A percentile compares a stretch with the other conserved stretches of the same genome.
Conservation (phyloP, 2,797 vertebrate species). For the Hoplostethus atlanticus region DNA sequence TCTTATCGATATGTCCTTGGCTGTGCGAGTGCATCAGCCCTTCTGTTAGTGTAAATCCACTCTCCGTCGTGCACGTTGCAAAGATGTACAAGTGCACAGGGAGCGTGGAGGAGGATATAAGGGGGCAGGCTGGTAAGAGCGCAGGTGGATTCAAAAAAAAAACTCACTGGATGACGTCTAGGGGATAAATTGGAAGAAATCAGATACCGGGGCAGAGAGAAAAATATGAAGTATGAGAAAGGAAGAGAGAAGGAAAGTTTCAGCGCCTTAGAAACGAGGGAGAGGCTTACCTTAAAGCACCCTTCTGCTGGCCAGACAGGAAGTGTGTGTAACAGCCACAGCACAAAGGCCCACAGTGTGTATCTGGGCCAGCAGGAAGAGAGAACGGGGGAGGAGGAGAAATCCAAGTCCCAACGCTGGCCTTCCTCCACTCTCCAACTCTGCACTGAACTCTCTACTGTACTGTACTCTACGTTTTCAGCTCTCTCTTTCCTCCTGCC, state of each 20-base stretch:
- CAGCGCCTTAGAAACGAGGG: slow-evolving; percentile 30
- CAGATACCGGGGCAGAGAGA: neutral
- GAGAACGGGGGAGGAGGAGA: slow-evolving; percentile 59
- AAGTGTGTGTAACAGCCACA: slow-evolving; percentile 73
- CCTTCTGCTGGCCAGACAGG: slow-evolving; percentile 75
- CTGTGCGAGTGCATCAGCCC: slow-evolving; percentile 61
- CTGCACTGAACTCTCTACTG: slow-evolving; percentile 39
- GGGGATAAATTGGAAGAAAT: neutral
- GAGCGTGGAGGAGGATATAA: slow-evolving; percentile 6
- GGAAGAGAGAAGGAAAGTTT: slow-evolving; percentile 37
- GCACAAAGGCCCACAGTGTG: slow-evolving; percentile 80
- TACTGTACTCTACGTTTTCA: slow-evolving; percentile 28
- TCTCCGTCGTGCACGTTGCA: slow-evolving; percentile 68
- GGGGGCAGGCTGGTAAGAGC: neutral
- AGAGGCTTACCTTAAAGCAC: slow-evolving; percentile 79
- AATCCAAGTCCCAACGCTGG: slow-evolving; percentile 71
- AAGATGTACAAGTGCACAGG: slow-evolving; percentile 37
- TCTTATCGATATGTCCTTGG: slow-evolving; percentile 81
- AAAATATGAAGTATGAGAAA: slow-evolving; percentile 13
- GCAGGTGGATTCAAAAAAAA: slow-evolving; percentile 7
- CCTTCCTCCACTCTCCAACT: slow-evolving; percentile 47
- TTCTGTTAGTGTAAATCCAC: slow-evolving; percentile 70
- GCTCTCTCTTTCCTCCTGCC: slow-evolving; percentile 2
- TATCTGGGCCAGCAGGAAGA: slow-evolving; percentile 77
- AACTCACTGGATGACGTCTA: neutral